These are phyloP conservation scores for Himalopsyche japonica DNA, from an alignment of 2,888 invertebrate genomes.

Conservation along the genomic window DNA sequence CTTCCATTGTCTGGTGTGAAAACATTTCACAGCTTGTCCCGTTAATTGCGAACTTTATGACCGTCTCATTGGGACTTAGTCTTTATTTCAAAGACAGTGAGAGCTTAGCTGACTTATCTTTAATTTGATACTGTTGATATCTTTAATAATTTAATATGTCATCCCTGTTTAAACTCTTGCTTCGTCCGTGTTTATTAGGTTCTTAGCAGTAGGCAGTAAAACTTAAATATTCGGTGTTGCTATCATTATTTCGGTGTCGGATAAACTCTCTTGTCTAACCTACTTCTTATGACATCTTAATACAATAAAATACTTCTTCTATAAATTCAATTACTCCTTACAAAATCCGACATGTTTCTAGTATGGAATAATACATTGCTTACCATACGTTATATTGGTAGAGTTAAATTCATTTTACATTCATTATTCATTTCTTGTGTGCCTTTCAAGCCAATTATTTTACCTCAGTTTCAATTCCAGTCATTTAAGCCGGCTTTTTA, in stretches of 20 bases:
- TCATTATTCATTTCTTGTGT: too few relatives aligned
- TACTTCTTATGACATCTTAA: too few relatives aligned
- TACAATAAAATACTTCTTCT: too few relatives aligned
- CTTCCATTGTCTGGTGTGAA: constrained; percentile 13
- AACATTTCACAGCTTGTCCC: constrained; percentile 25
- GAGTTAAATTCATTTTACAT: too few relatives aligned
- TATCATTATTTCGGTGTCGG: not conserved
- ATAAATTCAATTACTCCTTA: too few relatives aligned
- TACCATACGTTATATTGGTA: too few relatives aligned
- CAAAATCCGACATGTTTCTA: too few relatives aligned
- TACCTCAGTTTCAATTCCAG: too few relatives aligned
- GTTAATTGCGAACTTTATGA: constrained; percentile 22
- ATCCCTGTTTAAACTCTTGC: not conserved
- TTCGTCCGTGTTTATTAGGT: not conserved
- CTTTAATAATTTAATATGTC: not conserved
- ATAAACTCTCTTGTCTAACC: not conserved
- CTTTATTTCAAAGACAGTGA: not conserved
- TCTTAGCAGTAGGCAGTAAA: not conserved
- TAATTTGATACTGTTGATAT: not conserved
- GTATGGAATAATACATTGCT: too few relatives aligned
- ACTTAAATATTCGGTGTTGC: not conserved
- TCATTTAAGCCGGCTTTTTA: too few relatives aligned
- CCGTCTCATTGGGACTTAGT: constrained; percentile 6
- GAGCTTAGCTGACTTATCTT: not conserved
- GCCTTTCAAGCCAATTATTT: too few relatives aligned